Evolutionary conservation across 2,888 invertebrate genomes (phyloP).

Genomic region (Hypena proboscidalis): DNA sequence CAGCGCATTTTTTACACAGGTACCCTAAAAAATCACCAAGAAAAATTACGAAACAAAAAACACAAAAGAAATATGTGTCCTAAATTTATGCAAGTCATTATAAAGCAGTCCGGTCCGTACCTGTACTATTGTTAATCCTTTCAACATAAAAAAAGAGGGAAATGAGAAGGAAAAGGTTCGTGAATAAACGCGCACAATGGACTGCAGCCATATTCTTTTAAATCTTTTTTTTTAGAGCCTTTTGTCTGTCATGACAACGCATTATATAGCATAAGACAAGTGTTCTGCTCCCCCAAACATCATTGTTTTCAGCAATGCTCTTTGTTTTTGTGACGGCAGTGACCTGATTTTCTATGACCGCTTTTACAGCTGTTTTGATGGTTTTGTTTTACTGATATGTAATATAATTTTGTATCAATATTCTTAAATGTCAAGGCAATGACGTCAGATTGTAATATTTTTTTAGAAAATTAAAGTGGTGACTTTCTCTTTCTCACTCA

Average conservation of each 20-base stretch:
- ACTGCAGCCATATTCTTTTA: conserved; percentile 74
- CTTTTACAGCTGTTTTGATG: too few species aligned
- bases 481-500: too few species aligned
- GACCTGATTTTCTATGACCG: too few species aligned
- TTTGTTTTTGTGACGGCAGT: conserved; percentile 57
- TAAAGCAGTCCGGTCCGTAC: conserved; percentile 56
- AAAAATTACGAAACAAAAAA: conserved; percentile 1
- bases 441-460: too few species aligned
- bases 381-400: too few species aligned
- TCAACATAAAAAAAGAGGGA: conserved; percentile 78
- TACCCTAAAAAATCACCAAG: too few species aligned
- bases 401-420: too few species aligned
- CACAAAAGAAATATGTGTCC: conserved; percentile 32
- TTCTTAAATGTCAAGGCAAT: too few species aligned
- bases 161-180: conserved; percentile 75
- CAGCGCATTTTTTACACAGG: too few species aligned
- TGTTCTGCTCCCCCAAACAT: conserved; percentile 68
- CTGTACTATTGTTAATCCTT: conserved; percentile 80
- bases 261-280: conserved; percentile 78
- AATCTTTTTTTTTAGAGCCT: conserved; percentile 69
- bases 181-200: conserved; percentile 73
- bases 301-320: conserved; percentile 60
- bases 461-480: too few species aligned
- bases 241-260: conserved; percentile 77
- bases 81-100: conserved; percentile 60